phyloP scores from a whole-genome alignment of 2,797 vertebrate genomes.

The Acrocephalus scirpaceus region DNA sequence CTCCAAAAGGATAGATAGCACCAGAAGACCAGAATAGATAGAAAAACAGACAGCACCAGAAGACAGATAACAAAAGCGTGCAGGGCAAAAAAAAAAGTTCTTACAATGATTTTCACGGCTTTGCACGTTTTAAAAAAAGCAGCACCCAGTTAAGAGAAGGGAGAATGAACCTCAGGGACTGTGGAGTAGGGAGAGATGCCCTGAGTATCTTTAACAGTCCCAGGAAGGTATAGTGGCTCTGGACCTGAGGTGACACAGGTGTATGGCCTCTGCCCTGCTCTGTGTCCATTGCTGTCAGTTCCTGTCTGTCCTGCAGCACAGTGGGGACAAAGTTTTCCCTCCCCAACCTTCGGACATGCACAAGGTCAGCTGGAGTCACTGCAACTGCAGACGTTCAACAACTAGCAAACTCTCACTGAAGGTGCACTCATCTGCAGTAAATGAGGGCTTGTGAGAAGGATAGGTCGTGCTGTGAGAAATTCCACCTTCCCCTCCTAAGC shows the following conservation, averaged over 20 bases:
- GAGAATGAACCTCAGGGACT: background rate
- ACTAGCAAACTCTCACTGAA: background rate
- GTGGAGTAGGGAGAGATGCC: background rate
- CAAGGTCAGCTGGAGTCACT: background rate
- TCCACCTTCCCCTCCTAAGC: background rate
- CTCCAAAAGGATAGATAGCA: background rate
- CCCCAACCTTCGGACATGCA: fast-evolving
- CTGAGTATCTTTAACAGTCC: background rate
- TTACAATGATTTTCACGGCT: conserved; percentile 2
- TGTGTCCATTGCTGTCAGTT: fast-evolving
- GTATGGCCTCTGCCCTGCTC: background rate
- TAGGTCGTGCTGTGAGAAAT: background rate
- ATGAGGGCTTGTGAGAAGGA: background rate
- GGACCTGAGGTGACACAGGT: background rate
- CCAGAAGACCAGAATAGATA: conserved; percentile 6
- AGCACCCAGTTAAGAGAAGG: background rate
- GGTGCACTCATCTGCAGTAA: background rate
- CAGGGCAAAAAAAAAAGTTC: background rate
- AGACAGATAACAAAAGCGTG: background rate
- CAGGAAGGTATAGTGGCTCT: background rate
- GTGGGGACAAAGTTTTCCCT: background rate
- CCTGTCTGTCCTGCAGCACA: background rate
- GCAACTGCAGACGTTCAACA: background rate
- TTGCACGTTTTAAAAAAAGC: background rate
- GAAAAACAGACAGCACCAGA: background rate